Evolutionary conservation across 2,797 vertebrate genomes (phyloP).

Genomic region (Hippocampus kuda): DNA sequence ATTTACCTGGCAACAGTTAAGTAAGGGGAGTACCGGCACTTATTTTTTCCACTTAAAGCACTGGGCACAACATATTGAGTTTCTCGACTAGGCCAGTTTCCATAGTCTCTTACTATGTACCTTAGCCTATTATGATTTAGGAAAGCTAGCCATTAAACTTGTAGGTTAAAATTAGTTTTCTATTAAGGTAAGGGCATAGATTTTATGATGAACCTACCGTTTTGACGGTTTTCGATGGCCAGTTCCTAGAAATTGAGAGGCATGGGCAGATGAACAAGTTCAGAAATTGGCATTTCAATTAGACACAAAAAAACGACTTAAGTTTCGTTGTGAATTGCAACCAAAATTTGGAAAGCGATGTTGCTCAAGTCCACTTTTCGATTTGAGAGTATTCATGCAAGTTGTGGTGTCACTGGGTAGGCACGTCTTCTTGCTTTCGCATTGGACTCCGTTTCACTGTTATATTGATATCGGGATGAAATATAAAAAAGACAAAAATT

Average conservation of each 20-base stretch:
- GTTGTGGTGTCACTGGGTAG: neutral
- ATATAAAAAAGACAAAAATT: neutral
- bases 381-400: too few species aligned
- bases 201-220: conserved; percentile 45
- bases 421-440: neutral
- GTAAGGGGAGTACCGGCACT: too few species aligned
- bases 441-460: neutral
- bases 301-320: neutral
- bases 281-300: neutral
- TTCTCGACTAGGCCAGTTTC: too few species aligned
- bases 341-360: neutral
- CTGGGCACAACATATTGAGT: too few species aligned
- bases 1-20: too few species aligned
- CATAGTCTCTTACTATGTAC: too few species aligned
- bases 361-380: neutral
- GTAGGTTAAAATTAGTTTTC: neutral
- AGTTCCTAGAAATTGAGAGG: conserved; percentile 23
- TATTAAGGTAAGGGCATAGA: neutral
- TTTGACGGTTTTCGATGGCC: conserved; percentile 41
- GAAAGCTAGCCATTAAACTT: neutral
- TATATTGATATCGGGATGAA: neutral
- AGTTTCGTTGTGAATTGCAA: neutral
- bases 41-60: too few species aligned
- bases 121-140: neutral
- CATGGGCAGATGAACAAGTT: neutral